Evolutionary conservation across 2,113 vertebrate genomes (phyloP).

Genomic region (Eulemur rufifrons): DNA sequence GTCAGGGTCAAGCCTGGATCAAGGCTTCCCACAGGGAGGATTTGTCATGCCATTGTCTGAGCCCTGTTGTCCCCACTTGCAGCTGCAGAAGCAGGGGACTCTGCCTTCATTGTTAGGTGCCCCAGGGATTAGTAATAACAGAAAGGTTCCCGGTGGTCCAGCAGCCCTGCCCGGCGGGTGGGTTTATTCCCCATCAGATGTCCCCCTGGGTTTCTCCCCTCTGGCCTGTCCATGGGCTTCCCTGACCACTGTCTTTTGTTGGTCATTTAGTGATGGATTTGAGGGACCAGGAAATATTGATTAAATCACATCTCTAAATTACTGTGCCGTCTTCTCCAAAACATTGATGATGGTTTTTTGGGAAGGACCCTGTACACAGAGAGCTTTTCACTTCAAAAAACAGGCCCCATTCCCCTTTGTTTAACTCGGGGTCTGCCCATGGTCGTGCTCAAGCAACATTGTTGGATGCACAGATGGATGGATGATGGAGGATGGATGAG

Average conservation of each 20-base stretch:
- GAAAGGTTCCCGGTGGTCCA: neutral
- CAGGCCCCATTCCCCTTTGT: too few relatives aligned
- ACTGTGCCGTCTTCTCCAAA: neutral
- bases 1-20: neutral
- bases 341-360: neutral
- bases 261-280: neutral
- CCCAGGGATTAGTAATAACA: too few relatives aligned
- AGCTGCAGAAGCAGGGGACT: neutral
- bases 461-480: too few relatives aligned
- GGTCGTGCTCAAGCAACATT: neutral
- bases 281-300: neutral
- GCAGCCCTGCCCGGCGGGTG: neutral
- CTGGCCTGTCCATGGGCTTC: neutral
- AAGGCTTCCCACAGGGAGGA: neutral
- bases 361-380: neutral
- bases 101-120: neutral
- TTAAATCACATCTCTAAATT: neutral
- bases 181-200: neutral
- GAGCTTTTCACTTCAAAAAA: neutral
- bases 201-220: neutral
- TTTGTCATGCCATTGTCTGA: neutral
- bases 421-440: neutral
- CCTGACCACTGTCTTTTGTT: neutral
- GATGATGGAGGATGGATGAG: neutral
- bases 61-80: neutral